These are phyloP conservation scores for Beaufortia kweichowensis DNA, from an alignment of 2,113 vertebrate species.

Conservation along the genomic window DNA sequence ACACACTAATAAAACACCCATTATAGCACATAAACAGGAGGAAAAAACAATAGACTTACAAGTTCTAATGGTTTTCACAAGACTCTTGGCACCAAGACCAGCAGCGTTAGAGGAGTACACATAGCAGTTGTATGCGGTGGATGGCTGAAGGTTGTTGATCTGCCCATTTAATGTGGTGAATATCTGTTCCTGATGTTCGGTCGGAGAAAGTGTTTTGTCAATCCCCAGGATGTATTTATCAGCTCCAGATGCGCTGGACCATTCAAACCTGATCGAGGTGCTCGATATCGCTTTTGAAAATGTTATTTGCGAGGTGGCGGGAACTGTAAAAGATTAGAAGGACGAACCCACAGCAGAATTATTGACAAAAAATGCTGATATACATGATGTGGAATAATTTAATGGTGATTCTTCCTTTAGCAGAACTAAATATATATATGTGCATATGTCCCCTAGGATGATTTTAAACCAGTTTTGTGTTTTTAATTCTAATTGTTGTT, in stretches of 20 bases:
- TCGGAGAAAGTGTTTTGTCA: constrained; percentile 26
- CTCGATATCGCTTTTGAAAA: constrained; percentile 66
- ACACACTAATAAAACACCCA: too few species aligned
- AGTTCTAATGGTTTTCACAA: constrained; percentile 62
- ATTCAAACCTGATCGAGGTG: constrained; percentile 66
- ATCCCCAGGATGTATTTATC: constrained; percentile 67
- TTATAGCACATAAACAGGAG: background rate
- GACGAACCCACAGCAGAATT: background rate
- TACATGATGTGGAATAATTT: too few species aligned
- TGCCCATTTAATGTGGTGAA: constrained; percentile 55
- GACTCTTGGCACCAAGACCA: constrained; percentile 64
- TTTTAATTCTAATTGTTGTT: too few species aligned
- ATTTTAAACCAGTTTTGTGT: too few species aligned
- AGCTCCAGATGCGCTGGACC: constrained; percentile 66
- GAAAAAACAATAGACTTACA: constrained; percentile 64
- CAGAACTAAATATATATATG: too few species aligned
- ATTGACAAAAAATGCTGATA: background rate
- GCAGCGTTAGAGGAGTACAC: constrained; percentile 70
- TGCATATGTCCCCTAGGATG: too few species aligned
- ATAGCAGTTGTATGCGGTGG: constrained; percentile 67
- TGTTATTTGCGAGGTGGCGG: constrained; percentile 65
- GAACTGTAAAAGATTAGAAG: constrained; percentile 62
- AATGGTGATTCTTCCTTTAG: background rate
- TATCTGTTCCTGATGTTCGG: constrained; percentile 48
- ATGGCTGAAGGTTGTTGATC: constrained; percentile 59